phyloP scores from a whole-genome alignment of 2,113 vertebrate genomes.

The Tonatia bakeri region DNA sequence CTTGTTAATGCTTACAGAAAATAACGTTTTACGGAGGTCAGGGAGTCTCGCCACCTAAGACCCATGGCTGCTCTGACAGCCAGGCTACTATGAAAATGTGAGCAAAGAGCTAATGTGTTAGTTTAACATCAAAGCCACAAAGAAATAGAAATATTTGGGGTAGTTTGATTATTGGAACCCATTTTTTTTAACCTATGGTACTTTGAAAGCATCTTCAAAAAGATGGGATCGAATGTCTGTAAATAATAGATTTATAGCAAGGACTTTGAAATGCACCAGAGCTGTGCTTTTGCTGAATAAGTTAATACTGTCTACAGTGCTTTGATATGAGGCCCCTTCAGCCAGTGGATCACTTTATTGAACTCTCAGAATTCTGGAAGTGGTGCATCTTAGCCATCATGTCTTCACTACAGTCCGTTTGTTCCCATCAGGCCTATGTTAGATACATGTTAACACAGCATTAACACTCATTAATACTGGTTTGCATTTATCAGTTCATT shows the following conservation, averaged over 20 bases:
- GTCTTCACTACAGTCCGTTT: background rate
- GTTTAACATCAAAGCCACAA: background rate
- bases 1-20: conserved; percentile 19
- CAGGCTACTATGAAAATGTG: background rate
- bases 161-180: background rate
- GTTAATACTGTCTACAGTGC: background rate
- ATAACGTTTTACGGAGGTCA: background rate
- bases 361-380: background rate
- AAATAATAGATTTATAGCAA: background rate
- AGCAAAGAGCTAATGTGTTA: background rate
- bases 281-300: background rate
- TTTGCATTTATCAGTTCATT: background rate
- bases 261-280: background rate
- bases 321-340: background rate
- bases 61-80: background rate
- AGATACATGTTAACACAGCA: background rate
- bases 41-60: background rate
- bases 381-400: background rate
- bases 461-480: background rate
- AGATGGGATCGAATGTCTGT: background rate
- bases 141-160: background rate
- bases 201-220: conserved; percentile 16
- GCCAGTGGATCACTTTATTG: background rate
- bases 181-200: background rate
- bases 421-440: background rate